These are phyloP conservation scores for Pocillopora meandrina DNA, from an alignment of 92 coral and sea anemone genomes.

Conservation along the genomic window DNA sequence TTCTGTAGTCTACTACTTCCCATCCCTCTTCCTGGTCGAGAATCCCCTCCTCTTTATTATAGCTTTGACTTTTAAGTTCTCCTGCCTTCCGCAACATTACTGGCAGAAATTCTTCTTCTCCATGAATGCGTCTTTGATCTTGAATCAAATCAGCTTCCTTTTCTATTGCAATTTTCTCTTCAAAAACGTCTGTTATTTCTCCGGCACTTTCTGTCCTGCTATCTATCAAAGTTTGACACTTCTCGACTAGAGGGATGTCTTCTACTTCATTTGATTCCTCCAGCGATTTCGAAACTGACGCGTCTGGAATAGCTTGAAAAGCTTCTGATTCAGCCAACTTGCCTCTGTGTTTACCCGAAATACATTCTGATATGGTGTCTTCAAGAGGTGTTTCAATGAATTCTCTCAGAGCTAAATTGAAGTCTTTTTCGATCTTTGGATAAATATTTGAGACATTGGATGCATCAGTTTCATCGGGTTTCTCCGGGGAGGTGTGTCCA, in stretches of 20 bases:
- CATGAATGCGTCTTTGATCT: constrained; percentile 41
- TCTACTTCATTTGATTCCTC: not conserved
- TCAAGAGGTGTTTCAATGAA: not conserved
- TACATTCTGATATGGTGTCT: not conserved
- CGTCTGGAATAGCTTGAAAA: not conserved
- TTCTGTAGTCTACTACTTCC: not conserved
- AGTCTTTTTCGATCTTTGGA: not conserved
- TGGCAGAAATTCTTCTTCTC: constrained; percentile 39
- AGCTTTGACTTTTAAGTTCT: not conserved
- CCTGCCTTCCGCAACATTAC: not conserved
- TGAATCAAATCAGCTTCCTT: constrained; percentile 45
- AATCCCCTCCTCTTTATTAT: not conserved
- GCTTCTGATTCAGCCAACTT: not conserved
- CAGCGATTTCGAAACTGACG: not conserved
- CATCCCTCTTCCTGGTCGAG: not conserved
- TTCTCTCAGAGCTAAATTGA: not conserved
- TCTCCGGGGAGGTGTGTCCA: no score
- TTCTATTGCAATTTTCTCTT: constrained; percentile 39
- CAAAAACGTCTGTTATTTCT: not conserved
- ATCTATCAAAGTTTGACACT: not conserved
- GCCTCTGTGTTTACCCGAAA: not conserved
- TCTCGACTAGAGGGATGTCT: not conserved
- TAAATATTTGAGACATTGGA: not conserved
- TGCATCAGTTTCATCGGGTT: not conserved
- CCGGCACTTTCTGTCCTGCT: not conserved